Conservation (phyloP, 2,888 invertebrate species). For the Trachelus troglodyta region DNA sequence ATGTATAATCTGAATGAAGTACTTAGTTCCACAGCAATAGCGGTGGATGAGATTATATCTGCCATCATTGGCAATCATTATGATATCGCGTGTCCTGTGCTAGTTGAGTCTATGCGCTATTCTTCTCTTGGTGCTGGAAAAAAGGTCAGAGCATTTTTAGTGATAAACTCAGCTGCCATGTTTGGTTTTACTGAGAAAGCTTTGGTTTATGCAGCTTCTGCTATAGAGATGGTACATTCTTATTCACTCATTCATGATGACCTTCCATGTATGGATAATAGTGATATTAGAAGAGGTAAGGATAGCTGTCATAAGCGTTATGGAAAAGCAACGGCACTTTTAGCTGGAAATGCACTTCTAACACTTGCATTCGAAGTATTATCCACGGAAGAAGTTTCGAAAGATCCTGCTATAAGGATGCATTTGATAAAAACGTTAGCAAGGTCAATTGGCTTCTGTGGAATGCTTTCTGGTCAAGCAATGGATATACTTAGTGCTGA, state of each 20-base stretch:
- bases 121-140: slow-evolving; percentile 21
- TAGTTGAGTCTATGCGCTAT: slow-evolving; percentile 16
- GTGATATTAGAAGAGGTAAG: slow-evolving; percentile 24
- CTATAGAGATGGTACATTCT: slow-evolving; percentile 23
- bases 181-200: slow-evolving; percentile 19
- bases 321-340: slow-evolving; percentile 26
- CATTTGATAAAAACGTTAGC: slow-evolving; percentile 22
- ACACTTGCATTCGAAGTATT: slow-evolving; percentile 28
- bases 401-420: background rate
- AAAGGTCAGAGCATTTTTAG: slow-evolving; percentile 21
- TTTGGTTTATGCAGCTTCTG: slow-evolving; percentile 21
- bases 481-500: slow-evolving; percentile 21
- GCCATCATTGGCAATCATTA: background rate
- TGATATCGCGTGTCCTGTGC: too few relatives aligned
- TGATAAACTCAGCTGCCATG: slow-evolving; percentile 17
- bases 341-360: slow-evolving; percentile 25
- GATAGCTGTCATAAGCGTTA: slow-evolving; percentile 24
- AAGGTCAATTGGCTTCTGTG: slow-evolving; percentile 17
- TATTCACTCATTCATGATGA: slow-evolving; percentile 29
- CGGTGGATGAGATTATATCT: slow-evolving; percentile 21
- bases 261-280: slow-evolving; percentile 27
- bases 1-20: background rate
- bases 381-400: slow-evolving; percentile 10
- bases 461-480: slow-evolving; percentile 24
- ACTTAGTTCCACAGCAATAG: slow-evolving; percentile 19